Evolutionary conservation across 2,888 invertebrate species (phyloP), one percentile per base, ranked within the genome.

Genomic region (Drosophila longiperda): DNA sequence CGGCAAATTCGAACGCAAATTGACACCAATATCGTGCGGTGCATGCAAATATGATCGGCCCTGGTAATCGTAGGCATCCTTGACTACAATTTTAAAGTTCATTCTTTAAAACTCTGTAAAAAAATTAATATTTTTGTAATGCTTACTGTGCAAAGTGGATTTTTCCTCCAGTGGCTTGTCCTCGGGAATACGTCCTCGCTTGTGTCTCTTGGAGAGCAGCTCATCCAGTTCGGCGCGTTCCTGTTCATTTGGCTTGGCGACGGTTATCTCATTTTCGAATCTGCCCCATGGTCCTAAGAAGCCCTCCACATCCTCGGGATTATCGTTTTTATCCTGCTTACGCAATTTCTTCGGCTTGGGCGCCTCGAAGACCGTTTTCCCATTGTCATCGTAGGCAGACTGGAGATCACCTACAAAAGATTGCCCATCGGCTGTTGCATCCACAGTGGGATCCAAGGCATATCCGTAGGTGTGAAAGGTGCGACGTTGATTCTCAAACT

Each of bases 241-340:
- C 87, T 99, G 98, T 66, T 98, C 98, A 66, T 96, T 96, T 0
- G 99, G 99, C 92, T 97, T 97, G 90, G 98, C 96, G 1, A 98
- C 94, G 64, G 97, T 96, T 88, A 96, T 95, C 93, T 99, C 99
- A 91, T 98, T 98, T 11, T 96, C 95, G 93, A 95, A 99, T 62
- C 97, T 97, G 66, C 98, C 99, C 99, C 99, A 99, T 0, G 99
- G 99, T 0, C 99, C 99, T 1, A 98, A 94, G 92, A 99, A 99
- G 0, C 99, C 99, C 49, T 97, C 98, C 29, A 99, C 95, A 93
- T 99, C 99, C 23, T 95, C 94, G 0, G 99, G 96, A 88, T 98
- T 96, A 89, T 97, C 96, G 93, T 99, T 99, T 92, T 96, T 96
- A 64, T 95, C 95, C 73, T 98, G 94, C 93, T 98, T 99, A 89